Conservation (phyloP, 2,797 vertebrate genomes). For the Lindbergichthys nudifrons region DNA sequence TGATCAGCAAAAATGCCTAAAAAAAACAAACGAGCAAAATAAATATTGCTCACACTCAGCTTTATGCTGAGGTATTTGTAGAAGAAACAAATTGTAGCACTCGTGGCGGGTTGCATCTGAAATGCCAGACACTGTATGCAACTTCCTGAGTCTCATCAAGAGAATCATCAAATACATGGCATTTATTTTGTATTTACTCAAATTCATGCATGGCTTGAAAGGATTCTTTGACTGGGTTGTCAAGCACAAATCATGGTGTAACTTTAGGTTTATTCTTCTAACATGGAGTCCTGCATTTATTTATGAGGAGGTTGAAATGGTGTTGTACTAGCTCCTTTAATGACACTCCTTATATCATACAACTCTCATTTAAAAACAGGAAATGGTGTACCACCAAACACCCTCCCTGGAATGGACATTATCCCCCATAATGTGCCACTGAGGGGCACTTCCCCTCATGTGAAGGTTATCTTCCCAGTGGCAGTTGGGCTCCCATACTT, state of each 20-base stretch:
- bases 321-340: slow-evolving; percentile 56
- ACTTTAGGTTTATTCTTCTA: slow-evolving; percentile 24
- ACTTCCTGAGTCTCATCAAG: background rate
- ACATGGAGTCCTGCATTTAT: slow-evolving; percentile 37
- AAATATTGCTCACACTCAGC: slow-evolving; percentile 3
- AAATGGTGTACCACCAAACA: slow-evolving; percentile 63
- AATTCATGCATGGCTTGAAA: slow-evolving; percentile 21
- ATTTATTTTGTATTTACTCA: slow-evolving; percentile 3
- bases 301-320: slow-evolving; percentile 47
- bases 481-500: slow-evolving; percentile 80
- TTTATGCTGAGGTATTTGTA: background rate
- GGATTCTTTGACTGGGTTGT: slow-evolving; percentile 9
- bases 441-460: slow-evolving; percentile 75
- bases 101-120: background rate
- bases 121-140: background rate
- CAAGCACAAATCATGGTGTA: slow-evolving; percentile 8
- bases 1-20: slow-evolving; percentile 8
- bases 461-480: slow-evolving; percentile 83
- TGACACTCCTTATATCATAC: slow-evolving; percentile 54
- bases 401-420: slow-evolving; percentile 76
- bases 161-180: background rate
- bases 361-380: slow-evolving; percentile 73
- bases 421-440: slow-evolving; percentile 77
- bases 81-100: background rate
- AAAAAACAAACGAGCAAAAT: slow-evolving; percentile 17